Conservation (phyloP, 2,888 invertebrate genomes). For the Machimus atricapillus region DNA sequence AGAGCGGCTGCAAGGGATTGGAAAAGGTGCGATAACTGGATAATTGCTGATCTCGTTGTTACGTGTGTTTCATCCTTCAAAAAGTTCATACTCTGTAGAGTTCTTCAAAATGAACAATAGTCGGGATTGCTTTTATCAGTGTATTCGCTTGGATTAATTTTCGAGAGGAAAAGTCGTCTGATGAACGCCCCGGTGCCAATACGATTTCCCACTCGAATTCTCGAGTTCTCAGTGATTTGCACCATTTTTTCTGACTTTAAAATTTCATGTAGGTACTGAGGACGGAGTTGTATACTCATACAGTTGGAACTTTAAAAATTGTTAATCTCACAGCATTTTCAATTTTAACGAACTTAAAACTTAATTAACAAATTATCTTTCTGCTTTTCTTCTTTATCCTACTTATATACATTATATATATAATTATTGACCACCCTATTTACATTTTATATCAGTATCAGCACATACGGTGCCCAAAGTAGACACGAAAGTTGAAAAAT, state of each 20-base stretch:
- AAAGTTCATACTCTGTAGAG: neutral
- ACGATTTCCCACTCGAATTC: neutral
- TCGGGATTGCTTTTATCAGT: neutral
- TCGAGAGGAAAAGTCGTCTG: neutral
- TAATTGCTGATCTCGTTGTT: constrained; percentile 38
- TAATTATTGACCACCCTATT: too few species aligned
- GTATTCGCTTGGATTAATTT: neutral
- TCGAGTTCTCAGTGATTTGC: neutral
- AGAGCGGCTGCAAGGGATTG: constrained; percentile 16
- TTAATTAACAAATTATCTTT: too few species aligned
- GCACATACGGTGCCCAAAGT: too few species aligned
- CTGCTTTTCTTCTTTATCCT: too few species aligned
- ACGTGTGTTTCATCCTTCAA: constrained; percentile 12
- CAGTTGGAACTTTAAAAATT: neutral
- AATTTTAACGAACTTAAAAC: neutral
- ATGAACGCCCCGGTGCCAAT: neutral
- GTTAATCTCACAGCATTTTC: neutral
- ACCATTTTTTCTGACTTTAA: neutral
- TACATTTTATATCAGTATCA: too few species aligned
- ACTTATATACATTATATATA: too few species aligned
- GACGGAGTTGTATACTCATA: neutral
- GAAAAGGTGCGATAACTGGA: constrained; percentile 30
- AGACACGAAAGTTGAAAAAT: too few species aligned
- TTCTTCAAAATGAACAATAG: neutral
- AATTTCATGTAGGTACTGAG: neutral